These are phyloP conservation scores for Caracal caracal DNA, from an alignment of 2,113 vertebrate species.

Conservation along the genomic window DNA sequence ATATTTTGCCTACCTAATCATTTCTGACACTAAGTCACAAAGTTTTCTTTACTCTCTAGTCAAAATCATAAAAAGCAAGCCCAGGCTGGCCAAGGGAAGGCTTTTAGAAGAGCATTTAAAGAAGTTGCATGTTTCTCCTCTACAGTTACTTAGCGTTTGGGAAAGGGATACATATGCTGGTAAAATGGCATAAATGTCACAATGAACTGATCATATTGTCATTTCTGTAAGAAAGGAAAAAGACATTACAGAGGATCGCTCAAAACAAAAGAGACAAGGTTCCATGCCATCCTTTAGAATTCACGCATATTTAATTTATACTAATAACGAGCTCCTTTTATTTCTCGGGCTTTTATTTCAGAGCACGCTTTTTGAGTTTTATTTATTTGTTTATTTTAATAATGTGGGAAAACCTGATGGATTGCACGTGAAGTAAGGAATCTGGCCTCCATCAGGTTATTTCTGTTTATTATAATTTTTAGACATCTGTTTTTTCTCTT, in stretches of 20 bases:
- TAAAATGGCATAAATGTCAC: background rate
- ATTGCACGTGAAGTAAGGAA: background rate
- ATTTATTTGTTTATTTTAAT: background rate
- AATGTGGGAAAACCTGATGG: background rate
- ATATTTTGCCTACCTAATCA: background rate
- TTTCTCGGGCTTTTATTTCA: background rate
- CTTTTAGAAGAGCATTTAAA: background rate
- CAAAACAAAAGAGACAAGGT: background rate
- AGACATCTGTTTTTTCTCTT: background rate
- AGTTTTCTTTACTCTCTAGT: background rate
- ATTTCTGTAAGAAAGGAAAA: background rate
- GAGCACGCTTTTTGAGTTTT: background rate
- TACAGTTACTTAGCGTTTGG: background rate
- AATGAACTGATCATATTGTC: background rate
- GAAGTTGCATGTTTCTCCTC: background rate
- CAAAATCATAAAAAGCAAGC: background rate
- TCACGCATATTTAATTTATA: background rate
- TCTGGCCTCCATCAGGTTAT: background rate
- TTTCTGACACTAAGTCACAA: background rate
- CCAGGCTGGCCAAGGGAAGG: background rate
- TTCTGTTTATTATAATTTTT: conserved; percentile 15
- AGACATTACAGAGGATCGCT: background rate
- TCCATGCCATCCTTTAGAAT: background rate
- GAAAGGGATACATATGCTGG: background rate
- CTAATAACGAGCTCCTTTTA: background rate